Conservation (phyloP, 2,113 vertebrate genomes). For the Bufo gargarizans region DNA sequence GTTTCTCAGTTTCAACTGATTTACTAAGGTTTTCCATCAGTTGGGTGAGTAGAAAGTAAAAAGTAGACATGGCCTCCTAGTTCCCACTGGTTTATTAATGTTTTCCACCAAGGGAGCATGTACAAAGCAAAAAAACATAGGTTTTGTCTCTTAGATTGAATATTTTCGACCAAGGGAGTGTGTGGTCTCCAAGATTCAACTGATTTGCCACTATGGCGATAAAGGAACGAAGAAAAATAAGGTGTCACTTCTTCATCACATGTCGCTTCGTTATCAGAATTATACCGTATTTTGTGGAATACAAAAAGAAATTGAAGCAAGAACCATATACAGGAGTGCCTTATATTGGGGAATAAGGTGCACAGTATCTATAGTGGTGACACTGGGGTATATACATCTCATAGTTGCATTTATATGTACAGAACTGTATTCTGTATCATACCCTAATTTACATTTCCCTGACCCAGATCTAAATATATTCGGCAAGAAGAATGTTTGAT, state of each 20-base stretch:
- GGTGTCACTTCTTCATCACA: background rate
- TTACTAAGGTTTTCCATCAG: too few species aligned
- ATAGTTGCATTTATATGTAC: background rate
- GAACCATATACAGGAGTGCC: background rate
- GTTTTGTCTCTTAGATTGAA: background rate
- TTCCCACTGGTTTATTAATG: background rate
- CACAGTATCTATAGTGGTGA: background rate
- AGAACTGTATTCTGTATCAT: background rate
- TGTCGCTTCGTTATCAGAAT: too few species aligned
- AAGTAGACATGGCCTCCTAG: background rate
- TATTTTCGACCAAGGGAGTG: background rate
- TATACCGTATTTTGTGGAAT: too few species aligned
- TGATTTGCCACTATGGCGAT: too few species aligned
- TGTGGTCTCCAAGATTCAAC: too few species aligned
- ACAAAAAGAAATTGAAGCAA: too few species aligned
- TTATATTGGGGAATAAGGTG: background rate
- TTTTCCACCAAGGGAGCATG: too few species aligned
- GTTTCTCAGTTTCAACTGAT: background rate
- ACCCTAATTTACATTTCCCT: conserved; percentile 37
- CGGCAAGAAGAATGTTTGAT: conserved; percentile 42
- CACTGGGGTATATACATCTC: background rate
- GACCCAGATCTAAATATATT: conserved; percentile 55
- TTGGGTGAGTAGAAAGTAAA: too few species aligned
- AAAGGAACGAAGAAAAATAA: background rate
- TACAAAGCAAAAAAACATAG: too few species aligned